Evolutionary conservation across 2,888 invertebrate species (phyloP), one percentile per base, ranked within the genome.

Genomic region (Lucinisca nassula): DNA sequence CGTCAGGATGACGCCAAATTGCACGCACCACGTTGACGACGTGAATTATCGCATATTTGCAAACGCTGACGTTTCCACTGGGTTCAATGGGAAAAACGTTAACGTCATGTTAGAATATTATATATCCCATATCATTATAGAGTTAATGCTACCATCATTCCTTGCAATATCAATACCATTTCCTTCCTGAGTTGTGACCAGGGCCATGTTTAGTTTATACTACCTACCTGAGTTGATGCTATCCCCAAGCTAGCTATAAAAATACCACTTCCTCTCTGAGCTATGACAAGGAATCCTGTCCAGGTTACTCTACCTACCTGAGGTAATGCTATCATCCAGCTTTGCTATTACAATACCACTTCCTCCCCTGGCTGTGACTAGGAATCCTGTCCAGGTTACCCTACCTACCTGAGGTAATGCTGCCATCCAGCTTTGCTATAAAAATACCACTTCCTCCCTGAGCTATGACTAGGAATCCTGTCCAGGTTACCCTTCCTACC

Each of bases 261-360:
- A 80, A 95, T 95, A 1, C 95, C 95, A 91, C 95, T 95, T 12
- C 95, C 95, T n/a, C 94, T 95, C 83, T 95, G 79, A 4, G 95
- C 95, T 30, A 95, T 95, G 30, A 95, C 94, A 55, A 95, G 92
- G 76, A 95, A 95, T 6, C 95, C 95, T 24, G 94, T 92, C 8
- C 95, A 35, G 95, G n/a, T 51, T 4, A 21, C n/a, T 10, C 24
- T 24, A 14, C 58, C 10, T 82, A 92, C 91, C 90, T 87, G 91
- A 90, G 72, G 87, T 87, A 30, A 90, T 84, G 32, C 92, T 79
- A 35, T 91, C 94, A 92, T 92, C 92, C 0, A 94, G 78, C 80
- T 94, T 95, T 17, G 95, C 95, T 67, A 95, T 95, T 30, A 95
- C 95, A 79, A 95, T 95, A 1, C 95, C 95, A 91, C 95, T 95